Evolutionary conservation across 2,888 invertebrate species (phyloP), one percentile per base, ranked within the genome.

Genomic region (Melinaea marsaeus): DNA sequence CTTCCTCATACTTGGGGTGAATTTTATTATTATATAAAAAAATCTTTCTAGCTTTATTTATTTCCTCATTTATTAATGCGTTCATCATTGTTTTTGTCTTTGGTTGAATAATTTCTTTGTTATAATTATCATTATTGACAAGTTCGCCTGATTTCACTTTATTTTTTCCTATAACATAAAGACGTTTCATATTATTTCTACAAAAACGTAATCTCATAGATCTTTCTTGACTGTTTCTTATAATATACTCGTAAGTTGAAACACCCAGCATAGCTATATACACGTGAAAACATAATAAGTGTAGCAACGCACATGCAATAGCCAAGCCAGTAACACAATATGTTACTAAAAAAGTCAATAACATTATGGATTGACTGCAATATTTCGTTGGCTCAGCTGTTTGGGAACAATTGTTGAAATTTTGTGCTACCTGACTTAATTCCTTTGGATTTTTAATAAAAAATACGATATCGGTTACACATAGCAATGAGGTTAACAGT

Each of bases 201-300:
- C 77, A 77, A 70, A 80, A 80, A 60, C 71, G 73, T 74, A 60
- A 51, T 54, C 32, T 73, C 45, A 69, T 73, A 37, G 75, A 68
- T 55, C 71, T 79, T 2, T 75, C 74, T 54, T 78, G 79, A 61
- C 75, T 74, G 71, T 78, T 82, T 68, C 76, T 82, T 60, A 86
- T 79, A 66, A 97, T 95, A 84, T 97, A 97, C 79, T 97, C 97
- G 86, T 97, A 98, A 0, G 97, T 98, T 32, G 97, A 97, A 55
- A 97, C 90, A 2, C 97, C 97, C 74, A 96, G 87, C 72, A 94
- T 93, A 3, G 95, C 94, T 78, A 97, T 96, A 85, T 97, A 97
- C 65, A 96, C 93, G 85, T 97, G 97, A 83, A 97, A 97, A 86
- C 95, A 95, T 80, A 95, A 95, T 60, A 97, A 90, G 85, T 97